phyloP scores from a whole-genome alignment of 2,113 vertebrate genomes.

The Campylorhamphus procurvoides region DNA sequence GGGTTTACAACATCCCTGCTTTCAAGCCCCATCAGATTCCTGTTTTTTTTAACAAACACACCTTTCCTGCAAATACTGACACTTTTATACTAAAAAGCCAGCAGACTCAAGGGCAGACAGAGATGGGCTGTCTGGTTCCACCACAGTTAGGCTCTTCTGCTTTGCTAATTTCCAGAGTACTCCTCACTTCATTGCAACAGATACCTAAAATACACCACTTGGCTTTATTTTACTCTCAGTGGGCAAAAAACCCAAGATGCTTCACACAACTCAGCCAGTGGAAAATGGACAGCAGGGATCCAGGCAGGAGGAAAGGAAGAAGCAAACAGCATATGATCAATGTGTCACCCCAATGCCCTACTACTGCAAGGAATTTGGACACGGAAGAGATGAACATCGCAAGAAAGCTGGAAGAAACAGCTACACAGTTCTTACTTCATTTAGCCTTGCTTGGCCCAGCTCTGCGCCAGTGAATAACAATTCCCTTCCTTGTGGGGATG shows the following conservation, averaged over 20 bases:
- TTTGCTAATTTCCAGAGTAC: background rate
- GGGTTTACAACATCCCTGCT: background rate
- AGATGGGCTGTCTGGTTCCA: background rate
- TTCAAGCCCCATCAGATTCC: background rate
- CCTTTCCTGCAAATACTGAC: background rate
- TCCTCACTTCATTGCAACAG: background rate
- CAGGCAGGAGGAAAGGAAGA: background rate
- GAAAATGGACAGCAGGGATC: background rate
- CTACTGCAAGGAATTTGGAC: background rate
- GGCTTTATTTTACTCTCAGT: background rate
- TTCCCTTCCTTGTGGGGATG: background rate
- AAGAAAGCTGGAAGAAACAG: background rate
- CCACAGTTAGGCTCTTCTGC: background rate
- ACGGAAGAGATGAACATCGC: accelerated
- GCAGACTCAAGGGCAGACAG: background rate
- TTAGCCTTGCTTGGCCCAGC: background rate
- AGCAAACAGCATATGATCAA: accelerated
- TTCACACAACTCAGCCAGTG: background rate
- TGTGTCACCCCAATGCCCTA: background rate
- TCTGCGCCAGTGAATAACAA: accelerated
- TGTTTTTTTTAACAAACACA: background rate
- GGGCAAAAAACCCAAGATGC: background rate
- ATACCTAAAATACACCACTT: background rate
- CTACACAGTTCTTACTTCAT: background rate
- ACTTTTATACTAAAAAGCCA: background rate